Evolutionary conservation across 1,140 invertebrate species (phyloP).

Genomic region (Scaptomyza hsui): DNA sequence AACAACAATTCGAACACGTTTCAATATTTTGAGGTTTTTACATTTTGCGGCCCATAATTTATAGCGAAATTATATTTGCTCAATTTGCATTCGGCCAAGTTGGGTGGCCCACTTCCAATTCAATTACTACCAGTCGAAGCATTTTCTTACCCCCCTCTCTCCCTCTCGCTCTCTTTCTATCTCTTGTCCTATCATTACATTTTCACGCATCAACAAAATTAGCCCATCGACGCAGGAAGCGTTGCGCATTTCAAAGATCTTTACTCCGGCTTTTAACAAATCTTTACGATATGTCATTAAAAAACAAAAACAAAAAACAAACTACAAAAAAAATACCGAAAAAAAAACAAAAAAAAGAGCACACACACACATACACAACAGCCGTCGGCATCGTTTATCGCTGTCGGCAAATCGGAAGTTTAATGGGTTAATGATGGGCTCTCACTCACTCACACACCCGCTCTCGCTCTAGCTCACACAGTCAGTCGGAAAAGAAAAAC

Average conservation of each 20-base stretch:
- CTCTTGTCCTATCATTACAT: conserved; percentile 33
- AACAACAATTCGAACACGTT: conserved; percentile 68
- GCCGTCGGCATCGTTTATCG: conserved; percentile 68
- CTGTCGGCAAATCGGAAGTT: conserved; percentile 82
- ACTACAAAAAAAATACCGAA: conserved; percentile 28
- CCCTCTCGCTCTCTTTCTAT: not conserved
- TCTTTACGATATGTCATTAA: conserved; percentile 83
- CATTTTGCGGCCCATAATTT: conserved; percentile 66
- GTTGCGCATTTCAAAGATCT: conserved; percentile 69
- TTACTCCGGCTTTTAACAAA: conserved; percentile 77
- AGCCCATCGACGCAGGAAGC: conserved; percentile 71
- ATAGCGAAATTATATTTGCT: conserved; percentile 75
- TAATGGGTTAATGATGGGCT: conserved; percentile 81
- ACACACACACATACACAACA: conserved; percentile 10
- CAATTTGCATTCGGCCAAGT: conserved; percentile 51
- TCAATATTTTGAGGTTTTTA: conserved; percentile 68
- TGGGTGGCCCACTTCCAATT: conserved; percentile 63
- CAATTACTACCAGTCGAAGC: conserved; percentile 22
- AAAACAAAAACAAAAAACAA: conserved; percentile 46
- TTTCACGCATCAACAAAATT: conserved; percentile 71
- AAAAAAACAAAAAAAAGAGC: conserved; percentile 26
- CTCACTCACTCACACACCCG: conserved; percentile 29
- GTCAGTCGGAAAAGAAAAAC: conserved; percentile 18
- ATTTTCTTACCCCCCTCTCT: conserved; percentile 13
- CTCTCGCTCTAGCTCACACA: conserved; percentile 16